Percentiles rank a stretch among this genome's conserved stretches.
Evolutionary conservation across 2,113 vertebrate species (phyloP).

Genomic region (Argyrosomus japonicus): DNA sequence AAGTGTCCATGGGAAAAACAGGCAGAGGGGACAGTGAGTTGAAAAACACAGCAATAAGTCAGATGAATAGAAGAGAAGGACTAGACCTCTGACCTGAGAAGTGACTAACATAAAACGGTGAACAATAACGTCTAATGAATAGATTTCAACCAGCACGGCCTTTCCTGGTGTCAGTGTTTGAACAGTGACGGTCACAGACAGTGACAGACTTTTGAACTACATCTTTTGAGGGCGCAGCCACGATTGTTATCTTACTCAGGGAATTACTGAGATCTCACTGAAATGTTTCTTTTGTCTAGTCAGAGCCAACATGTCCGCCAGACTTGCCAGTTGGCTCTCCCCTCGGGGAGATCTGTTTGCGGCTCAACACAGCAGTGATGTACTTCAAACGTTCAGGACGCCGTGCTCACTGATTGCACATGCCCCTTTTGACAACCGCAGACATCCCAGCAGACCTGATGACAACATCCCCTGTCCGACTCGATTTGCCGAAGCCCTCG

Average conservation of each 20-base stretch:
- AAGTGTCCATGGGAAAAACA: conserved; percentile 40
- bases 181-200: not conserved
- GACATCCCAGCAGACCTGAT: conserved; percentile 38
- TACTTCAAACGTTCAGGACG: conserved; percentile 18
- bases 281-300: not conserved
- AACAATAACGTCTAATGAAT: not conserved
- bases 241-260: not conserved
- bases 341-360: conserved; percentile 28
- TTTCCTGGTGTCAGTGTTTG: conserved; percentile 4
- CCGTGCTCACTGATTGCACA: conserved; percentile 25
- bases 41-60: not conserved
- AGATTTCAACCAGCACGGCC: not conserved
- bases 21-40: not conserved
- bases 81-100: not conserved
- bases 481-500: conserved; percentile 28
- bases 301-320: conserved; percentile 3
- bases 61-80: not conserved
- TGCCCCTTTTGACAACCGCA: conserved; percentile 29
- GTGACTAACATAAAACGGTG: not conserved
- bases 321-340: not conserved
- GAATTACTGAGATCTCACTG: not conserved
- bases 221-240: not conserved
- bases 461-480: conserved; percentile 45
- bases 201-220: not conserved
- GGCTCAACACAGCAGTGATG: conserved; percentile 27